phyloP scores from a whole-genome alignment of 2,797 vertebrate genomes.

The Pseudochaenichthys georgianus region DNA sequence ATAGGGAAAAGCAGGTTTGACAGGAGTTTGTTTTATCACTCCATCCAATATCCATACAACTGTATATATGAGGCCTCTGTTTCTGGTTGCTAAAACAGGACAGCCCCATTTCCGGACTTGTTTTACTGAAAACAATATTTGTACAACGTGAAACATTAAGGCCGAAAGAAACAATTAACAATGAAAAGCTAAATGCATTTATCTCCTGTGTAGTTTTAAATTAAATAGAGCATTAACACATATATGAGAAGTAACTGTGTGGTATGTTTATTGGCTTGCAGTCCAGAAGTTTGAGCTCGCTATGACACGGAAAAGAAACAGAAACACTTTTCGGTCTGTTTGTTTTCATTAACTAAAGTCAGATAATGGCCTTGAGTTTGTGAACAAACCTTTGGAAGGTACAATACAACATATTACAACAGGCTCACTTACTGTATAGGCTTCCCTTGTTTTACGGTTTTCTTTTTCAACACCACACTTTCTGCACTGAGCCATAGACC shows the following conservation, averaged over 20 bases:
- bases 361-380: conserved; percentile 69
- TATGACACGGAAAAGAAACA: conserved; percentile 60
- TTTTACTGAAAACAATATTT: conserved; percentile 64
- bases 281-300: conserved; percentile 43
- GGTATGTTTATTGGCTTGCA: conserved; percentile 40
- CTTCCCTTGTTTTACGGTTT: conserved; percentile 68
- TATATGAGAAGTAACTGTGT: conserved; percentile 42
- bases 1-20: conserved; percentile 64
- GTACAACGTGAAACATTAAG: conserved; percentile 69
- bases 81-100: conserved; percentile 72
- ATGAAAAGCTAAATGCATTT: conserved; percentile 49
- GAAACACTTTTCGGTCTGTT: conserved; percentile 52
- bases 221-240: conserved; percentile 44
- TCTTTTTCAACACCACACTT: conserved; percentile 76
- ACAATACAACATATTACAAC: conserved; percentile 82
- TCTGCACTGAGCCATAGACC: conserved; percentile 76
- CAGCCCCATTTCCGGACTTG: conserved; percentile 64
- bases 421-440: conserved; percentile 76
- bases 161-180: conserved; percentile 56
- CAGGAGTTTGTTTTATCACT: conserved; percentile 75
- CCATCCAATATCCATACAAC: conserved; percentile 78
- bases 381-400: conserved; percentile 80
- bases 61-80: conserved; percentile 73
- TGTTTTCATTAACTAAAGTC: conserved; percentile 59
- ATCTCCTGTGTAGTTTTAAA: conserved; percentile 42